Evolutionary conservation across 2,888 invertebrate genomes (phyloP).

Genomic region (Idaea biselata): DNA sequence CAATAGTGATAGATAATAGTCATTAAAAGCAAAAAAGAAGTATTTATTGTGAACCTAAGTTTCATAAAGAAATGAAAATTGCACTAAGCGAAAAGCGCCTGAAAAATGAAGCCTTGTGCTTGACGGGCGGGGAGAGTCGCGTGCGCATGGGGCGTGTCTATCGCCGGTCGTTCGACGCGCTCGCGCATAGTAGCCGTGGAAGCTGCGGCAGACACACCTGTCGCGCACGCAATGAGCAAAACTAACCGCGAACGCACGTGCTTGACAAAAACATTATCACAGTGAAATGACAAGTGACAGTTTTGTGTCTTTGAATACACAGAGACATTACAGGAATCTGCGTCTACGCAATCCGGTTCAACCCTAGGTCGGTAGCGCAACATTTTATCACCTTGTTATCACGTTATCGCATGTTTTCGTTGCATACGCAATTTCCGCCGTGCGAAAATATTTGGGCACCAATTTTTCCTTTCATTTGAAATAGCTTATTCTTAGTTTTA

Average conservation of each 20-base stretch:
- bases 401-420: conserved; percentile 55
- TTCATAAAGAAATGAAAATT: background rate
- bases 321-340: conserved; percentile 37
- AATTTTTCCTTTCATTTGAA: background rate
- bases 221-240: conserved; percentile 34
- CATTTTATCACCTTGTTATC: conserved; percentile 59
- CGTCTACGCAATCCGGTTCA: conserved; percentile 57
- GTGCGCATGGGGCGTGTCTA: conserved; percentile 64
- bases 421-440: conserved; percentile 54
- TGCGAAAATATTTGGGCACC: conserved; percentile 46
- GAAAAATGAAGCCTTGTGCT: conserved; percentile 59
- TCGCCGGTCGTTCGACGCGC: conserved; percentile 27
- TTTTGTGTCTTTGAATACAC: conserved; percentile 60
- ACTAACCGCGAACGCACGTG: conserved; percentile 37
- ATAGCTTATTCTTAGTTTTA: background rate
- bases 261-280: conserved; percentile 29
- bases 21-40: background rate
- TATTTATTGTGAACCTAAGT: background rate
- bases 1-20: too few species aligned
- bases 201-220: conserved; percentile 73
- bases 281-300: conserved; percentile 64
- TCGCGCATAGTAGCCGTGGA: conserved; percentile 64
- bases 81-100: conserved; percentile 37
- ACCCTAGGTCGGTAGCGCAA: conserved; percentile 67
- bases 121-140: conserved; percentile 64